A percentile compares a stretch with the other conserved stretches of the same genome.
Conservation (phyloP, 2,888 invertebrate genomes). For the Xylota sylvarum region DNA sequence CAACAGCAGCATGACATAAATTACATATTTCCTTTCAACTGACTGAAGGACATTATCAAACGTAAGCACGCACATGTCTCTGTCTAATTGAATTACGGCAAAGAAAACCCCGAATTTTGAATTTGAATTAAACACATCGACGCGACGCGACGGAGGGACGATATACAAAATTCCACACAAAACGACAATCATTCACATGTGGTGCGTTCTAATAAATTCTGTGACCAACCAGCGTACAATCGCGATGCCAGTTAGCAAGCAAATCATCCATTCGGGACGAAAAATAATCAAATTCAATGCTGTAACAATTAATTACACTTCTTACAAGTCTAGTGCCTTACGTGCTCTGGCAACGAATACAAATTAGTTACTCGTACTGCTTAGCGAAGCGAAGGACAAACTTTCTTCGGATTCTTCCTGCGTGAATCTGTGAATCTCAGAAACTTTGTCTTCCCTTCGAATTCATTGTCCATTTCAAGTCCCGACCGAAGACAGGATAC, state of each 20-base stretch:
- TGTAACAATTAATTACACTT: slow-evolving; percentile 47
- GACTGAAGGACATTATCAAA: not conserved
- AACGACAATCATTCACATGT: slow-evolving; percentile 14
- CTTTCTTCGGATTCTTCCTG: slow-evolving; percentile 53
- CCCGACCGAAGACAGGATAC: slow-evolving; percentile 4
- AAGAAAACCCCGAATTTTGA: not conserved
- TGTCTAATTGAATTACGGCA: not conserved
- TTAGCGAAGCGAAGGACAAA: slow-evolving; percentile 38
- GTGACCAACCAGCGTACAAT: slow-evolving; percentile 21
- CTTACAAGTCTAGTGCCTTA: slow-evolving; percentile 33
- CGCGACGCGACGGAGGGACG: no score
- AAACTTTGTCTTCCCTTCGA: slow-evolving; percentile 44
- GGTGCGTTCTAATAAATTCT: slow-evolving; percentile 29
- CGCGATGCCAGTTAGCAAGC: slow-evolving; percentile 22
- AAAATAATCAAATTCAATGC: slow-evolving; percentile 66
- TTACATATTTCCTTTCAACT: no score
- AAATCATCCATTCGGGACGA: slow-evolving; percentile 58
- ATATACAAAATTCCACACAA: not conserved
- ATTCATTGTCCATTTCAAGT: slow-evolving; percentile 40
- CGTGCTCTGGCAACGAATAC: slow-evolving; percentile 51
- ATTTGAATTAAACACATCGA: not conserved
- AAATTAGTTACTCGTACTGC: slow-evolving; percentile 49
- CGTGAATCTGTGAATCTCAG: slow-evolving; percentile 55
- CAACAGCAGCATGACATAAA: no score
- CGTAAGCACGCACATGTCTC: not conserved